Evolutionary conservation across 53 echinoderm and acorn worm genomes (phyloP), one percentile per base, ranked within the genome.

Genomic region (Patiria pectinifera): DNA sequence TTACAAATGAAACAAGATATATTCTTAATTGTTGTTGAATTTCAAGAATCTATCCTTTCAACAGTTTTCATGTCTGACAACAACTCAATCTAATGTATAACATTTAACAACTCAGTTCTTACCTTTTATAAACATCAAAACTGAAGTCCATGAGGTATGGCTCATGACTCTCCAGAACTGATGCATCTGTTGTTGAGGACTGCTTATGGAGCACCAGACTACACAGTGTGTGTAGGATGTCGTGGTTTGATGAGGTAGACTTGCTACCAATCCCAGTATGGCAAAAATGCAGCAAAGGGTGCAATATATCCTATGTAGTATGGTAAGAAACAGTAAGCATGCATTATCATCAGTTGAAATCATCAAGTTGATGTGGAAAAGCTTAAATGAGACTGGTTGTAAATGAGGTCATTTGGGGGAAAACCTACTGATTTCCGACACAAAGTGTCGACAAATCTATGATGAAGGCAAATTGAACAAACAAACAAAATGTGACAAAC

Each of bases 121-220:
- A 96, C 96, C 95, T 95, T 35, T 86, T 92, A 45, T 96, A 92
- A 1, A 95, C 80, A 69, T 90, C 92, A n/a, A 95, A 60, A 47
- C 95, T 96, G 83, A 96, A 96, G 87, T 96, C 96, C 8, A 96
- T 14, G 45, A 63, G 21, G 47, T 95, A 96, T 3, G 87, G 94
- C 19, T 81, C 81, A 69, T 91, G 91, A 72, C 83, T 75, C 3
- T 78, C 70, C 48, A 96, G 82, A 16, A 60, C 84, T 11, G 91
- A 75, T 72, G 92, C 95, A 53, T 95, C 95, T 4, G 81, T 89
- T 60, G 94, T 92, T 4, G 78, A 69, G 1, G 91, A 47, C 74
- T 83, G 92, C 43, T 92, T 95, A 25, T 46, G 46, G 12, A 72
- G 59, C 19, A 95, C 76, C 19, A 96, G 95, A 46, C 90, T 87